phyloP scores from a whole-genome alignment of 2,888 invertebrate species.

The Drosophila pseudotakahashii region DNA sequence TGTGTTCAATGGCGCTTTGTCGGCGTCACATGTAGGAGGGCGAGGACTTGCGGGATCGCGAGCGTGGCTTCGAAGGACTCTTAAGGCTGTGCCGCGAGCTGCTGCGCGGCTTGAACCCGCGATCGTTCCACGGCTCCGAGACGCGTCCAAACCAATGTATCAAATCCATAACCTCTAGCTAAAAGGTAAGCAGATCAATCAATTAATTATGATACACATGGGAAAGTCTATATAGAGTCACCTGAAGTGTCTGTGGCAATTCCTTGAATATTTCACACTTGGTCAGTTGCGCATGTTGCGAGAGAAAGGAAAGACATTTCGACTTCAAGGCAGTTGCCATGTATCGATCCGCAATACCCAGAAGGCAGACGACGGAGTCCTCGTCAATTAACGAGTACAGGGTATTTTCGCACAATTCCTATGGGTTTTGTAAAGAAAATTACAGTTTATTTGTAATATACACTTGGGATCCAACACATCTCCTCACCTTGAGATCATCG shows the following conservation, averaged over 20 bases:
- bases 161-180: conserved; percentile 82
- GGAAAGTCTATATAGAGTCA: conserved; percentile 39
- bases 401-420: conserved; percentile 87
- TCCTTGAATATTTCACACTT: conserved; percentile 81
- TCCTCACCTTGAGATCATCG: conserved; percentile 86
- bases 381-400: conserved; percentile 87
- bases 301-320: conserved; percentile 81
- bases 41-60: conserved; percentile 82
- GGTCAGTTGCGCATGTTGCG: conserved; percentile 80
- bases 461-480: no score
- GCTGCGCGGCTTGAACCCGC: conserved; percentile 72
- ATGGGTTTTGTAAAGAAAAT: no score
- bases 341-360: conserved; percentile 88
- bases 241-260: conserved; percentile 80
- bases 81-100: conserved; percentile 79
- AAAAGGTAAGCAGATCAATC: neutral
- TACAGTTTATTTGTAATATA: no score
- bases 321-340: conserved; percentile 85
- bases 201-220: no score
- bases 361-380: conserved; percentile 87
- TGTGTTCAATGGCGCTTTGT: conserved; percentile 51
- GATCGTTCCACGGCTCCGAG: conserved; percentile 82
- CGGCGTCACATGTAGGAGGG: conserved; percentile 82
- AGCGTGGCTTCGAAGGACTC: conserved; percentile 81
- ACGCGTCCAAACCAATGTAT: conserved; percentile 83